Base-by-base conservation (phyloP, 2,113 vertebrate species). In the Egretta garzetta region DNA sequence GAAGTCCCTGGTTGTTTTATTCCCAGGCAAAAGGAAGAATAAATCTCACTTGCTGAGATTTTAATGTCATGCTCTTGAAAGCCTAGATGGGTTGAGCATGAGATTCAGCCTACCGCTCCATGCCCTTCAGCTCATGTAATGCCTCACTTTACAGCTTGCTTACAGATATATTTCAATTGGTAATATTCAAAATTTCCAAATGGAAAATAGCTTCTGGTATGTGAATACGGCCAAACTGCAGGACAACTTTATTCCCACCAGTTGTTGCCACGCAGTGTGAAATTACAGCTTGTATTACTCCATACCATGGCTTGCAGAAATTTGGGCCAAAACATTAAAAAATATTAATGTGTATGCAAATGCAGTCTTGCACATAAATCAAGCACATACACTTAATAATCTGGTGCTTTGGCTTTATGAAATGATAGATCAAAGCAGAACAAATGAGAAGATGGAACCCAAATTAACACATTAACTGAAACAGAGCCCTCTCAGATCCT, bases 381-480 rank as follows among this genome's bases (percentile, higher is more conserved):
- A 95, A 76, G 81, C 45, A 24, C 50, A 32, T 77, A 39, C 77
- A 77, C 87, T 96, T 94, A 95, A 95, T 93, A 93, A 85, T 79
- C 91, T 80, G 28, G 37, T 52, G 74, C 93, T 85, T 90, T 90
- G 62, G 66, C 93, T 96, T 93, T 93, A 88, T 91, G 91, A 97
- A 97, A 96, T 91, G 95, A 86, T 88, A 93, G 95, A 97, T 97
- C 95, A 97, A 96, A 96, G 93, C 20, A 19, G 84, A 93, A 96
- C 97, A 97, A 97, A 97, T 96, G 93, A 97, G 95, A 93, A 97
- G 93, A 97, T 95, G 94, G 95, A 96, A 47, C 87, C 67, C 94
- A 96, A 96, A 96, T 97, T 96, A 97, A 97, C 93, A 96, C 96
- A 97, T 96, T 96, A 94, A 96, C 89, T 96, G 94, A 93, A 97